Percentiles rank a stretch among this genome's conserved stretches.
Evolutionary conservation across 2,797 vertebrate species (phyloP).

Genomic region (Tachyglossus aculeatus): DNA sequence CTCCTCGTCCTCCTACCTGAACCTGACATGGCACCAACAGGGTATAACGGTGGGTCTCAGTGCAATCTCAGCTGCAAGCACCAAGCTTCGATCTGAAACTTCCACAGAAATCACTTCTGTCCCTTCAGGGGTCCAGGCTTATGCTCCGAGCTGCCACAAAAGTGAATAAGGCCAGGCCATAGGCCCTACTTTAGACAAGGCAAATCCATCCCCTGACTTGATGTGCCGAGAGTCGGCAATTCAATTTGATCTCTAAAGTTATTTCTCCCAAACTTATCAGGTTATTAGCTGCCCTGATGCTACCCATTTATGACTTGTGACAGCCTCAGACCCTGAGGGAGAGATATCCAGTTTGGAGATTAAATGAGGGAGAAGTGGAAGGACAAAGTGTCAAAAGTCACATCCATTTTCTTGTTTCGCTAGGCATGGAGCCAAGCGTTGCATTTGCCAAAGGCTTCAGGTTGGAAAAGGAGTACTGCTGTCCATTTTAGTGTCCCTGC

Average conservation of each 20-base stretch:
- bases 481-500: too few species aligned
- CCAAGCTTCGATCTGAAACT: too few species aligned
- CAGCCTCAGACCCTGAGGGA: background rate
- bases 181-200: background rate
- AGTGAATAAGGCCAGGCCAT: background rate
- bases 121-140: too few species aligned
- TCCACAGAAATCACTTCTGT: too few species aligned
- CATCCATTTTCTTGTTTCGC: background rate
- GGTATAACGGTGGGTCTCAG: too few species aligned
- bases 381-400: background rate
- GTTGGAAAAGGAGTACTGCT: too few species aligned
- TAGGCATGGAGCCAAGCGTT: background rate
- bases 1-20: too few species aligned
- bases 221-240: background rate
- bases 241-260: background rate
- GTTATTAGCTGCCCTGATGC: background rate
- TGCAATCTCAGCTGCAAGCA: too few species aligned
- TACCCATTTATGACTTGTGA: background rate
- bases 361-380: background rate
- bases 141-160: rapidly evolving
- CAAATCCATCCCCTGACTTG: background rate
- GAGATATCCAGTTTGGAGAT: background rate
- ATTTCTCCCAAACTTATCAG: background rate
- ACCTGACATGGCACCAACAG: too few species aligned
- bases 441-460: background rate